These are phyloP conservation scores for Megathymus violae DNA, from an alignment of 1,140 invertebrate species.

Conservation along the genomic window DNA sequence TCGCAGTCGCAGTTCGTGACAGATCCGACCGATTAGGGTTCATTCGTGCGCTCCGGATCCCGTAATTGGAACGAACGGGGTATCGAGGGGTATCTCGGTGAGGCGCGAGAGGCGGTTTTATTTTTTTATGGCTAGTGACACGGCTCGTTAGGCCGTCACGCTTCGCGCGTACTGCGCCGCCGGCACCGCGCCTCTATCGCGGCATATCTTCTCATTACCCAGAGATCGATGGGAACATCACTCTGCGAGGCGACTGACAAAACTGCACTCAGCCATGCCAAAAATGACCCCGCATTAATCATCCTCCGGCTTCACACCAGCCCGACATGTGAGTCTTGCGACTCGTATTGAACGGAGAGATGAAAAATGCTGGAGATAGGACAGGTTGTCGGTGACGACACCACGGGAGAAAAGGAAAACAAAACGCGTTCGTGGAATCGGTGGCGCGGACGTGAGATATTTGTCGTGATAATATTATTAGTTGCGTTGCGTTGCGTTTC, in stretches of 20 bases:
- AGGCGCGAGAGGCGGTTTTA: slow-evolving; percentile 37
- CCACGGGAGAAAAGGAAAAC: slow-evolving; percentile 53
- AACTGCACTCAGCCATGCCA: slow-evolving; percentile 32
- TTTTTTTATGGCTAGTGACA: slow-evolving; percentile 43
- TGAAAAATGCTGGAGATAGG: slow-evolving; percentile 45
- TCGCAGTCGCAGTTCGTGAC: slow-evolving; percentile 54
- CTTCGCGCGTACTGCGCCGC: slow-evolving; percentile 39
- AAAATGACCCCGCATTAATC: slow-evolving; percentile 38
- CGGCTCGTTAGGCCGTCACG: slow-evolving; percentile 48
- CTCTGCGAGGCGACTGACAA: slow-evolving; percentile 24
- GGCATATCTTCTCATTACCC: slow-evolving; percentile 48
- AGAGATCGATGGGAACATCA: slow-evolving; percentile 42
- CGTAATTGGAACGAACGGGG: slow-evolving; percentile 59
- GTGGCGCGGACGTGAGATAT: slow-evolving; percentile 66
- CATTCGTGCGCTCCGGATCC: slow-evolving; percentile 56
- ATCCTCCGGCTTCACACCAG: slow-evolving; percentile 10
- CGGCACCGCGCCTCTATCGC: too few relatives aligned
- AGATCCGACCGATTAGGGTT: slow-evolving; percentile 58
- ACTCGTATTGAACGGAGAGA: slow-evolving; percentile 39
- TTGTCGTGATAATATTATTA: slow-evolving; percentile 77
- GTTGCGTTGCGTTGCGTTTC: slow-evolving; percentile 52
- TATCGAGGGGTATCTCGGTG: slow-evolving; percentile 45
- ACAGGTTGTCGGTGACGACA: slow-evolving; percentile 41
- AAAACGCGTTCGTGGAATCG: slow-evolving; percentile 56
- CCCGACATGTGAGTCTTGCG: slow-evolving; percentile 49